These are phyloP conservation scores for Drosophila funebris DNA, from an alignment of 1,140 invertebrate species.

Conservation along the genomic window DNA sequence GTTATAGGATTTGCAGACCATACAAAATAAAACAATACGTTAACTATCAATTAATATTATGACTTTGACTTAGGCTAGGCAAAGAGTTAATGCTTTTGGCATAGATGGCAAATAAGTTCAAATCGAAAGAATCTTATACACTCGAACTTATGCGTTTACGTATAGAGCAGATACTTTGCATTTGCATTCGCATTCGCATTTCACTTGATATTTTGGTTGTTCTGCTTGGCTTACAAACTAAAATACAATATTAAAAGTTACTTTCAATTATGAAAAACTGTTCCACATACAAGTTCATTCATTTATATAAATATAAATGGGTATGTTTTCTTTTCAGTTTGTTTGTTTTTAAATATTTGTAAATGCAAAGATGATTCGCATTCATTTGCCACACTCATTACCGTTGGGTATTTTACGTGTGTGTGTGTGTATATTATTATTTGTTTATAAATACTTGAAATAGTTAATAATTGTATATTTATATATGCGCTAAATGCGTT, in stretches of 20 bases:
- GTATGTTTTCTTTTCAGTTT: slow-evolving; percentile 7
- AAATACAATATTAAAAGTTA: slow-evolving; percentile 71
- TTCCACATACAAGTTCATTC: slow-evolving; percentile 30
- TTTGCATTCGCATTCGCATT: neutral
- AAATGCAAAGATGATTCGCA: slow-evolving; percentile 49
- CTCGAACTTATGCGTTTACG: neutral
- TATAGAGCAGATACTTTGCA: neutral
- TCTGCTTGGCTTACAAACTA: slow-evolving; percentile 60
- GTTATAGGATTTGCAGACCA: slow-evolving; percentile 42
- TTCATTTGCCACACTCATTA: slow-evolving; percentile 37
- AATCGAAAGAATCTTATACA: slow-evolving; percentile 22
- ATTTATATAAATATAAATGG: slow-evolving; percentile 18
- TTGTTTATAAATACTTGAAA: slow-evolving; percentile 71
- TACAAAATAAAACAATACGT: slow-evolving; percentile 44
- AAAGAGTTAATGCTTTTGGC: slow-evolving; percentile 70
- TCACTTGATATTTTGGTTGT: slow-evolving; percentile 67
- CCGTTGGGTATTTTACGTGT: slow-evolving; percentile 13
- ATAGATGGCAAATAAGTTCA: slow-evolving; percentile 70
- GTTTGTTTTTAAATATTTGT: slow-evolving; percentile 18
- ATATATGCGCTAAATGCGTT: slow-evolving; percentile 40
- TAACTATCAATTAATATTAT: slow-evolving; percentile 61
- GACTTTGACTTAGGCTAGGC: slow-evolving; percentile 75
- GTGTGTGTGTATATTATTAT: slow-evolving; percentile 34
- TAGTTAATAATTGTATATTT: slow-evolving; percentile 67
- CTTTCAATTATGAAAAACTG: slow-evolving; percentile 51